Base-by-base conservation (phyloP, 2,113 vertebrate species). In the Lepus europaeus region DNA sequence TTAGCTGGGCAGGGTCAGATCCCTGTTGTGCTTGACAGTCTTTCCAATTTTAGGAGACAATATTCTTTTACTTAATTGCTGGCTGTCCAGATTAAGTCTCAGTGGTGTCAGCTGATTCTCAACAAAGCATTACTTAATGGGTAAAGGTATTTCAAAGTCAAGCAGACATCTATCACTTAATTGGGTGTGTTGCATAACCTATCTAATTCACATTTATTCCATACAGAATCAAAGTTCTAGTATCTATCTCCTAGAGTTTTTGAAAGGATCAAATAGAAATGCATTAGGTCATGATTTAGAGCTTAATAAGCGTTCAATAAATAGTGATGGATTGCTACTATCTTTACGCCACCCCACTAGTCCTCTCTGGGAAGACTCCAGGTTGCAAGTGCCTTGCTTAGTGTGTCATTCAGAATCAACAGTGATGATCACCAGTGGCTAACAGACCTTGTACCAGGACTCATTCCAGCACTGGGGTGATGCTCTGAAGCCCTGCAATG, bases 1-100 rank as follows among this genome's bases (percentile, higher is more conserved):
- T 95, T 95, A 95, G 77, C 77, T n/a, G 27, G 78, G 25, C 63
- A 90, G 31, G 63, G 95, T 87, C 88, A 95, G 33, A 64, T 22
- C n/a, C 20, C n/a, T 45, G 56, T 14, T 84, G 72, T 78, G 73
- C 66, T 78, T 88, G 85, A 92, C 49, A 69, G 92, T 85, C 90
- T 85, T 96, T 96, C 90, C 87, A 91, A 91, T 85, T n/a, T 61
- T 29, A 87, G 45, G 31, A 56, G 85, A 90, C 36, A 33, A 11
- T 66, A 29, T 33, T 25, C 56, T 84, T 70, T 74, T 39, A 36
- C 68, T 91, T 89, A 53, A 51, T 84, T 59, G 31, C 61, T 66
- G 61, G 23, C 80, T 63, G 17, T 81, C 19, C 29, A 79, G 23
- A 14, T 84, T 72, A 80, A 87, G 84, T 5, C n/a, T 87, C 70